Evolutionary conservation across 1,140 invertebrate species (phyloP).

Genomic region (Trichoplusia ni): DNA sequence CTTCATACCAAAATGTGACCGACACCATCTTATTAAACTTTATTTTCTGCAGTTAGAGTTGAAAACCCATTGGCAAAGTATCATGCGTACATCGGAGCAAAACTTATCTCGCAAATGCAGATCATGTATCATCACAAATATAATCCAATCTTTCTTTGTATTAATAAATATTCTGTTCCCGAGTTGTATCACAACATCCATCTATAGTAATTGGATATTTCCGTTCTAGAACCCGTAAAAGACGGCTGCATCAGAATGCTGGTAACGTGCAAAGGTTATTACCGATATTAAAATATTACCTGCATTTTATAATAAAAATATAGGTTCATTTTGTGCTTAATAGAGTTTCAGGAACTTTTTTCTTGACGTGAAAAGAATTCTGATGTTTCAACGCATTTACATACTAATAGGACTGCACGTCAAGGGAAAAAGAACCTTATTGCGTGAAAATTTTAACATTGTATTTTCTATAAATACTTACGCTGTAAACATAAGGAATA

Average conservation of each 20-base stretch:
- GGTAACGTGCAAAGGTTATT: background rate
- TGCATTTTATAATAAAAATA: background rate
- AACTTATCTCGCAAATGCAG: too few species aligned
- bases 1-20: too few species aligned
- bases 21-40: too few species aligned
- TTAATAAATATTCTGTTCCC: constrained; percentile 5
- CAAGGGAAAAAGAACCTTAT: too few species aligned
- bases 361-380: too few species aligned
- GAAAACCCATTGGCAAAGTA: too few species aligned
- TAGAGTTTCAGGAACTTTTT: too few species aligned
- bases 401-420: too few species aligned
- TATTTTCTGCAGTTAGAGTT: too few species aligned
- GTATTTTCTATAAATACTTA: too few species aligned
- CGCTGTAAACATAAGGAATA: background rate
- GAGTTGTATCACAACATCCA: constrained; percentile 1
- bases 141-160: background rate
- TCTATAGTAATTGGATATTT: constrained; percentile 9
- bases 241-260: constrained; percentile 7
- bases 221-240: background rate
- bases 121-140: background rate
- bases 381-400: background rate
- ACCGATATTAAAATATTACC: background rate
- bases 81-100: too few species aligned
- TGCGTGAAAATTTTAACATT: background rate
- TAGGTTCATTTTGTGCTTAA: too few species aligned